Percentiles rank a stretch among this genome's conserved stretches.
Conservation (phyloP, 2,113 vertebrate genomes). For the Aleadryas rufinucha region DNA sequence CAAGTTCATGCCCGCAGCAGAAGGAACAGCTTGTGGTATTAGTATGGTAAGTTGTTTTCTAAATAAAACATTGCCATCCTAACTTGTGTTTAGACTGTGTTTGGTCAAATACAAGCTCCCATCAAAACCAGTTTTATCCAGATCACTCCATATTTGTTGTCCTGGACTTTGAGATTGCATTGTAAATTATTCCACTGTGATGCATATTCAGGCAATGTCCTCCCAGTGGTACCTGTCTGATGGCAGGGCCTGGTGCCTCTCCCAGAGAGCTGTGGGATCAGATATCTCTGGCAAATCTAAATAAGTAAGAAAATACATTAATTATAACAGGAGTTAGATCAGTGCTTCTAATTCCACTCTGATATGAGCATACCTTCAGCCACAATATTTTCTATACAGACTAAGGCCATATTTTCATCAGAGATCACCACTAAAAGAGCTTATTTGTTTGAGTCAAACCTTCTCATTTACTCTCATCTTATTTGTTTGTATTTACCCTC, state of each 20-base stretch:
- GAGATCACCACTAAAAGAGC: neutral
- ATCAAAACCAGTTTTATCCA: neutral
- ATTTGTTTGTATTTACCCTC: neutral
- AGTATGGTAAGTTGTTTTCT: slow-evolving; percentile 85
- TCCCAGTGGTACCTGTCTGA: neutral
- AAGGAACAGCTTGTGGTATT: slow-evolving; percentile 90
- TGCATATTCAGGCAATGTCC: neutral
- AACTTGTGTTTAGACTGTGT: neutral
- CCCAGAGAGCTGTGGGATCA: accelerated
- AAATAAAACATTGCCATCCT: neutral
- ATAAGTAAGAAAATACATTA: neutral
- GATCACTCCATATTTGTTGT: neutral
- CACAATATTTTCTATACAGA: neutral
- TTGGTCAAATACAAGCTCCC: neutral
- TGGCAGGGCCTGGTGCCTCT: neutral
- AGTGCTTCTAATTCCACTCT: neutral
- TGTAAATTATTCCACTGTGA: neutral
- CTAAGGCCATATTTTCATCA: neutral
- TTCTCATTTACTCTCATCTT: neutral
- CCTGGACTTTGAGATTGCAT: neutral
- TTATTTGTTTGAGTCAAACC: neutral
- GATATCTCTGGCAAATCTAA: neutral
- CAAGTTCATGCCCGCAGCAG: slow-evolving; percentile 98
- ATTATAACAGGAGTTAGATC: neutral
- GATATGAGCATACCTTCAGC: neutral